These are phyloP conservation scores for Patiria pectinifera DNA, from an alignment of 53 echinoderm and acorn worm genomes.

Conservation along the genomic window DNA sequence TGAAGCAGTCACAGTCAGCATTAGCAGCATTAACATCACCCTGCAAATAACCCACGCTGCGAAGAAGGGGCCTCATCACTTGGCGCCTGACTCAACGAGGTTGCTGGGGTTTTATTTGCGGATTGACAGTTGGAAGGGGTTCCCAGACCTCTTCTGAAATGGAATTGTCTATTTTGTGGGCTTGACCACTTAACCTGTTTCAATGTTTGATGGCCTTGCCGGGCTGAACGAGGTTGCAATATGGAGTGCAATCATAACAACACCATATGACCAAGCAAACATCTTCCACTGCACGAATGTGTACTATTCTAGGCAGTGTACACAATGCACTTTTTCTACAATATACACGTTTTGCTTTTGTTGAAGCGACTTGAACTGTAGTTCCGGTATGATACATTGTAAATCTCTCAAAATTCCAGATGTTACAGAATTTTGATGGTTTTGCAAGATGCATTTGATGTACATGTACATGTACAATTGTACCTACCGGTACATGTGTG, in stretches of 20 bases:
- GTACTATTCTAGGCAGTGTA: background rate
- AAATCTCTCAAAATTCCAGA: background rate
- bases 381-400: background rate
- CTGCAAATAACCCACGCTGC: background rate
- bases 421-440: background rate
- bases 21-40: background rate
- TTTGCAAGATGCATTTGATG: background rate
- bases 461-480: too few species aligned
- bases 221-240: background rate
- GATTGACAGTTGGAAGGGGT: background rate
- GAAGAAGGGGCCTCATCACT: background rate
- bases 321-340: background rate
- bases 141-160: background rate
- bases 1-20: too few species aligned
- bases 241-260: background rate
- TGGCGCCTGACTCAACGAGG: background rate
- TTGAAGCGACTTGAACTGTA: background rate
- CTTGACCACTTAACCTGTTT: constrained; percentile 1
- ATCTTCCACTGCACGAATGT: background rate
- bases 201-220: background rate
- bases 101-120: background rate
- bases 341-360: background rate
- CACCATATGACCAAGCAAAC: background rate
- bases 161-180: background rate
- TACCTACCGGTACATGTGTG: too few species aligned